Evolutionary conservation across 2,797 vertebrate genomes (phyloP), one percentile per base, ranked within the genome.

Genomic region (Lates japonicus): DNA sequence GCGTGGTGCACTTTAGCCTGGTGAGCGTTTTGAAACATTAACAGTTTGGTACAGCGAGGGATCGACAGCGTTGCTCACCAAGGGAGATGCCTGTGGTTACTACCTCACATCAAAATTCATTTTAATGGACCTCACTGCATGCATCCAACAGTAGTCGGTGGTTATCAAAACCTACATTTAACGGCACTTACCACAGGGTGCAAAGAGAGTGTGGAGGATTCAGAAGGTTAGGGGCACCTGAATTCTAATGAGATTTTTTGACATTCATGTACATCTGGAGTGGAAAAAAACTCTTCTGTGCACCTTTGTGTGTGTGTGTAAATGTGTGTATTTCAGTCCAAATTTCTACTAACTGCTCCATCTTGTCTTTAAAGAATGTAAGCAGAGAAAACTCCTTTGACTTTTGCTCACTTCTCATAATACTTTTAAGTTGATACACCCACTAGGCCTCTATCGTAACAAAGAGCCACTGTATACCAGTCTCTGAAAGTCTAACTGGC

Each of bases 1-100:
- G 88, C 80, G 19, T 42, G 59, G 41, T 70, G 78, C 86, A 74
- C 89, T 88, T 84, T 83, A 89, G 62, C 81, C 86, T 61, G 67
- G 74, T 68, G 82, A 82, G 73, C 75, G 35, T 81, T 85, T 78
- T 66, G 54, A 84, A 80, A 77, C 78, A 63, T 81, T 86, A 86
- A 81, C 76, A 82, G 62, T 76, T 87, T 57, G 76, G 59, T 77
- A 25, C 12, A 60, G 58, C 7, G 20, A 62, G 31, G 51, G 61
- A 79, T 85, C 61, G 68, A 62, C 80, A 13, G 31, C 16, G 39
- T 67, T 60, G 62, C 60, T 67, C 31, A 80, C 71, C 74, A 60
- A 37, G 62, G 22, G 62, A 68, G 46, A 74, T 75, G 66, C 52
- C 60, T 84, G 79, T 46, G 69, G 72, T 80, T 31, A n/a, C 61